Evolutionary conservation across 2,797 vertebrate species (phyloP).

Genomic region (Dromococcyx pavoninus): DNA sequence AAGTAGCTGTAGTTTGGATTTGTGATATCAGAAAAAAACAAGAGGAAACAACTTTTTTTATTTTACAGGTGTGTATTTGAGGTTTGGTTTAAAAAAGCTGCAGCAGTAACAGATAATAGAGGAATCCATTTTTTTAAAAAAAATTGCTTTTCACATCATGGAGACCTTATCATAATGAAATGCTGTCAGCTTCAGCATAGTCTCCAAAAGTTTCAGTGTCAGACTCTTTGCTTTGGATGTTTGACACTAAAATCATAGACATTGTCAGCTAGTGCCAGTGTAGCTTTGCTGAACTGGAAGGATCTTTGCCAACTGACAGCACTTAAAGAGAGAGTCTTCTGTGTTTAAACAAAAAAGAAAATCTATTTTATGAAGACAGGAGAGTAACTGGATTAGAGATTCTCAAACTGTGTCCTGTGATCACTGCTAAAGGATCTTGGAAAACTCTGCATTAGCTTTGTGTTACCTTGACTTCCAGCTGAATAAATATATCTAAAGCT

Average conservation of each 20-base stretch:
- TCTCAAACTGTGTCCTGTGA: background rate
- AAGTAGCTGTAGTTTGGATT: background rate
- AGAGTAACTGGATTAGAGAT: background rate
- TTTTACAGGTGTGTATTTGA: background rate
- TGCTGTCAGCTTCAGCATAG: slow-evolving; percentile 8
- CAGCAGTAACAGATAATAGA: background rate
- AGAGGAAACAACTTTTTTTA: background rate
- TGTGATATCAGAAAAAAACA: background rate
- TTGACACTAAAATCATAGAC: slow-evolving; percentile 10
- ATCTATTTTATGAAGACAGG: background rate
- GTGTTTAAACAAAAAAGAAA: background rate
- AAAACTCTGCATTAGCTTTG: background rate
- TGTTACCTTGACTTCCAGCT: background rate
- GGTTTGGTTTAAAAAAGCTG: background rate
- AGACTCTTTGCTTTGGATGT: background rate
- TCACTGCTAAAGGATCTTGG: slow-evolving; percentile 1
- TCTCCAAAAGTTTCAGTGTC: background rate
- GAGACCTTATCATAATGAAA: background rate
- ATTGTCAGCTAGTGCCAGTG: background rate
- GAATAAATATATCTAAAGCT: background rate
- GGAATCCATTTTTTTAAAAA: background rate
- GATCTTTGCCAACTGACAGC: slow-evolving; percentile 3
- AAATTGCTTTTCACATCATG: background rate
- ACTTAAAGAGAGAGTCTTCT: background rate
- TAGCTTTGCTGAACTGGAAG: background rate